phyloP scores from a whole-genome alignment of 2,888 invertebrate species.

The Theristus sp. region DNA sequence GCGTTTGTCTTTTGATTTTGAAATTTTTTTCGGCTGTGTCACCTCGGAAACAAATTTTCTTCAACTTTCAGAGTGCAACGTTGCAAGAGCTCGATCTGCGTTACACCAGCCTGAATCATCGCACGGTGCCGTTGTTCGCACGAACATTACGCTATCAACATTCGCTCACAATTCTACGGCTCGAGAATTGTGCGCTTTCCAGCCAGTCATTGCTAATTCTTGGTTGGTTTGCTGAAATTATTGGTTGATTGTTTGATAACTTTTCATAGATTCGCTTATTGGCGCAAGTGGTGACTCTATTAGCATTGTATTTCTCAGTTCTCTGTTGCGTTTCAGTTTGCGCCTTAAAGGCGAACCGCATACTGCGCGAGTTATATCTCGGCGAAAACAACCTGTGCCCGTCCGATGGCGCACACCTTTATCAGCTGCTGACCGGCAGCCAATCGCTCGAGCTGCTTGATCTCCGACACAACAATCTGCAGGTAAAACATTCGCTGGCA shows the following conservation, averaged over 20 bases:
- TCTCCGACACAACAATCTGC: slow-evolving; percentile 44
- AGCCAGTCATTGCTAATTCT: slow-evolving; percentile 49
- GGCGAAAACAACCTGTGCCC: slow-evolving; percentile 58
- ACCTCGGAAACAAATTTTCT: background rate
- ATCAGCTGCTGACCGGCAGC: slow-evolving; percentile 53
- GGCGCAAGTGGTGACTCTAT: no score
- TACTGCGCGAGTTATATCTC: slow-evolving; percentile 56
- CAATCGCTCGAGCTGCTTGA: slow-evolving; percentile 56
- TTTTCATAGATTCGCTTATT: no score
- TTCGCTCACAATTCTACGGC: slow-evolving; percentile 50
- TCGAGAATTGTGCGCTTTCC: slow-evolving; percentile 54
- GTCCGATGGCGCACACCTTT: slow-evolving; percentile 57
- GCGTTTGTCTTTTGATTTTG: background rate
- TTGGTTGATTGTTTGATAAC: no score
- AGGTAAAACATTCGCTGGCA: no score
- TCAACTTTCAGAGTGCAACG: slow-evolving; percentile 48
- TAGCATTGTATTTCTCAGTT: background rate
- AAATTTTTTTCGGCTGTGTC: background rate
- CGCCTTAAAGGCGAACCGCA: slow-evolving; percentile 53
- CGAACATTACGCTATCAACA: slow-evolving; percentile 51
- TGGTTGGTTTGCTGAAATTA: background rate
- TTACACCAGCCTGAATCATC: slow-evolving; percentile 46
- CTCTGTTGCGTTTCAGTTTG: slow-evolving; percentile 39
- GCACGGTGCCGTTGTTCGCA: slow-evolving; percentile 51
- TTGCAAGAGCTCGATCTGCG: slow-evolving; percentile 48